phyloP scores from a whole-genome alignment of 2,797 vertebrate genomes.

The Gastrophryne carolinensis region DNA sequence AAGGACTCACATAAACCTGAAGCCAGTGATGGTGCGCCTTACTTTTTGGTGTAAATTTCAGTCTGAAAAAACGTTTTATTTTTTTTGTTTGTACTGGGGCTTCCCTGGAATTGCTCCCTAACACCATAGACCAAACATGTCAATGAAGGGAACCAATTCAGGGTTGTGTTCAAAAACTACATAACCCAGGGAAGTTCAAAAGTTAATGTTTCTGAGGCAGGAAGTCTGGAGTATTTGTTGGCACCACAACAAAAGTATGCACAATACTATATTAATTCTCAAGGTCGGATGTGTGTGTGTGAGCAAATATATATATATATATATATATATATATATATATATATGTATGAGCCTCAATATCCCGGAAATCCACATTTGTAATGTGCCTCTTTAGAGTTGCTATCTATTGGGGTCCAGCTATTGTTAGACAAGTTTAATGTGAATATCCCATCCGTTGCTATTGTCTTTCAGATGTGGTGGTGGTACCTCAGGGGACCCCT shows the following conservation, averaged over 20 bases:
- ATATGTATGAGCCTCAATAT: neutral
- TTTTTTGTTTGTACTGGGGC: too few species aligned
- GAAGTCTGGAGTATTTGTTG: conserved; percentile 24
- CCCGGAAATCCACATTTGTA: conserved; percentile 18
- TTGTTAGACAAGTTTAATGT: conserved; percentile 16
- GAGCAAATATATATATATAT: too few species aligned
- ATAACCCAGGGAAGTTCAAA: conserved; percentile 22
- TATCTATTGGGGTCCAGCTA: conserved; percentile 1
- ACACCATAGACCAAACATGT: neutral
- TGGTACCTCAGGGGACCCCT: too few species aligned
- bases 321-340: neutral
- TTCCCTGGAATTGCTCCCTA: too few species aligned
- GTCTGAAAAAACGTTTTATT: too few species aligned
- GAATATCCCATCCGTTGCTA: conserved; percentile 6
- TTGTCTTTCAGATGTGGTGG: conserved; percentile 24
- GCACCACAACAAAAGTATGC: conserved; percentile 9
- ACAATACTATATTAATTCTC: conserved; percentile 1
- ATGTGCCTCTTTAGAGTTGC: neutral
- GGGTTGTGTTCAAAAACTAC: neutral
- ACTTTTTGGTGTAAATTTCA: too few species aligned
- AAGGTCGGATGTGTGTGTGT: conserved; percentile 23
- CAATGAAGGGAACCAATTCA: neutral
- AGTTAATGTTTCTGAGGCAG: conserved; percentile 1
- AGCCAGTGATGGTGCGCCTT: too few species aligned
- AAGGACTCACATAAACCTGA: too few species aligned